Evolutionary conservation across 2,797 vertebrate genomes (phyloP), one percentile per base, ranked within the genome.

Genomic region (Poeciliopsis paucimaculata): DNA sequence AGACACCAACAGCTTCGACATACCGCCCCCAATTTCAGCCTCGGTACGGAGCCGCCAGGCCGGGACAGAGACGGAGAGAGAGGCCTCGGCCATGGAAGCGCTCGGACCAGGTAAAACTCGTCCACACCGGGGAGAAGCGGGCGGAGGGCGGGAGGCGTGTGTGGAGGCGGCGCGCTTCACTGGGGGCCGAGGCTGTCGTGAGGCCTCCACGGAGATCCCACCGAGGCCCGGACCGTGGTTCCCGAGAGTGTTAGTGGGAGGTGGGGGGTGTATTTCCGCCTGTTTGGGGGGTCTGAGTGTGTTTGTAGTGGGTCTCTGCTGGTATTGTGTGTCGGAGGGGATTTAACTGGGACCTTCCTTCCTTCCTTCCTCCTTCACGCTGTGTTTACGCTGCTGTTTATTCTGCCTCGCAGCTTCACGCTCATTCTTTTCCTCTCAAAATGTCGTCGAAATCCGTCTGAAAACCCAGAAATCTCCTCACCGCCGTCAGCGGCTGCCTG

Each of bases 61-160:
- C 96, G 96, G 96, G 96, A 96, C 96, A 95, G 96, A 96, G 96
- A 96, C 95, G 96, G 96, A 96, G 96, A 96, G 96, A 94, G 96
- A 96, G 95, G 95, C 95, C 95, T 95, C 96, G 96, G 97, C 97
- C 97, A 99, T 98, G 98, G 98, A 99, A 96, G 97, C 98, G 92
- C 95, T 98, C 96, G 98, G 98, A 97, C 98, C 98, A 93, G 98
- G 98, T 98, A 95, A 98, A 97, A 81, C n/a, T 43, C 77, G 55
- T 66, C 55, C 51, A 73, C 49, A 26, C 60, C 34, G 47, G 53
- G 20, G 55, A 66, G 77, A 26, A 60, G 80, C 80, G 55, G 43
- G 3, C 76, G 43, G 84, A 64, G 79, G 51, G 80, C 81, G 55
- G 49, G 75, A 88, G 83, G 86, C 86, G 82, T 84, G 89, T 90